Evolutionary conservation across 2,113 vertebrate species (phyloP).

Genomic region (Urocitellus parryii): DNA sequence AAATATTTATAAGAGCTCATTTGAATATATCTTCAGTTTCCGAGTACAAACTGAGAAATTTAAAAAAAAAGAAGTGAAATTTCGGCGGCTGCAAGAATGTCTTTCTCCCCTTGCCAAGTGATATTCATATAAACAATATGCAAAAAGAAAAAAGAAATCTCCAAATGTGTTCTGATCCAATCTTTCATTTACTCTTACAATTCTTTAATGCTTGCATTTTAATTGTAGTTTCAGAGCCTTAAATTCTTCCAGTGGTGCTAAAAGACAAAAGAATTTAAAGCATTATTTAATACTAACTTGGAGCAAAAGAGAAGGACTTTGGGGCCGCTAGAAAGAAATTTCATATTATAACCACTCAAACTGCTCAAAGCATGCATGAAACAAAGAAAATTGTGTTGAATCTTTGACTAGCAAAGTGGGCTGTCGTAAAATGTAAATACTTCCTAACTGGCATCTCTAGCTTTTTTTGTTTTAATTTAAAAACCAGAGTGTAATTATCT

Average conservation of each 20-base stretch:
- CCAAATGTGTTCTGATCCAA: background rate
- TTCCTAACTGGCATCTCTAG: constrained; percentile 59
- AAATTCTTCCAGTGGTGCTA: constrained; percentile 24
- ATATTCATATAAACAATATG: background rate
- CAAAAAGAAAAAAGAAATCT: background rate
- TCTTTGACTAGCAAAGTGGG: background rate
- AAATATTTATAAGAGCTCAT: constrained; percentile 79
- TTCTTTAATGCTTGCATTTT: constrained; percentile 43
- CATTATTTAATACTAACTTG: constrained; percentile 28
- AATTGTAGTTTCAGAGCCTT: constrained; percentile 24
- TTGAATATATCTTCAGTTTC: constrained; percentile 83
- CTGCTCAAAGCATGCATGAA: background rate
- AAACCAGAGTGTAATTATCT: constrained; percentile 68
- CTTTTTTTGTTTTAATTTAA: constrained; percentile 70
- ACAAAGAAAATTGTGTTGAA: background rate
- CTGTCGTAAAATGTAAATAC: constrained; percentile 43
- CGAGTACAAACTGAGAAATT: constrained; percentile 70
- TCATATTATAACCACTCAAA: background rate
- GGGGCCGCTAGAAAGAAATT: background rate
- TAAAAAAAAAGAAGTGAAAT: background rate
- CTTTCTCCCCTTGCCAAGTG: background rate
- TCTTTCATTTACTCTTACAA: background rate
- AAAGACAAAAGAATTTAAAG: constrained; percentile 43
- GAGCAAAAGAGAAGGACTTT: background rate
- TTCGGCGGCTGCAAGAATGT: constrained; percentile 56